Conservation (phyloP, 2,888 invertebrate species). For the Allygus modestus region DNA sequence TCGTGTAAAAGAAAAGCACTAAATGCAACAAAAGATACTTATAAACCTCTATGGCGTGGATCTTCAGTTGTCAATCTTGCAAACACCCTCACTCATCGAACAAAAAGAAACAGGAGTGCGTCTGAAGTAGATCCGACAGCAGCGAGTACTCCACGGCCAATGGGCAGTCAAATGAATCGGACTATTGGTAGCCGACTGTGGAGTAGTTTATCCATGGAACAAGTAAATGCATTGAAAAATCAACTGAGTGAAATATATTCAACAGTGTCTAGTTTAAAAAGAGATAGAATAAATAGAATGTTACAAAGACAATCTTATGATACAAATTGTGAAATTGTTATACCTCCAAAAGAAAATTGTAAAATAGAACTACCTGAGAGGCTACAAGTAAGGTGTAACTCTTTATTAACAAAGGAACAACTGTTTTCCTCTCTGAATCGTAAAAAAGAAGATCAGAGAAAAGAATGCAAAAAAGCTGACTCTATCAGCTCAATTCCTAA, state of each 20-base stretch:
- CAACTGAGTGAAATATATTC: conserved; percentile 91
- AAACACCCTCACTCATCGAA: conserved; percentile 74
- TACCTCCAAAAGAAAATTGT: conserved; percentile 73
- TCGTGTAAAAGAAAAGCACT: conserved; percentile 74
- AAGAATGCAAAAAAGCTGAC: conserved; percentile 77
- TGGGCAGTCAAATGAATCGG: conserved; percentile 24
- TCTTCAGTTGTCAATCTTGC: conserved; percentile 90
- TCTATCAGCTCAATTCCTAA: conserved; percentile 78
- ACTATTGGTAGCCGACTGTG: conserved; percentile 85
- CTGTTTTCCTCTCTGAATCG: conserved; percentile 71
- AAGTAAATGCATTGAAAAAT: conserved; percentile 87
- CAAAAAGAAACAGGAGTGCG: conserved; percentile 71
- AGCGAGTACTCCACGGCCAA: conserved; percentile 49
- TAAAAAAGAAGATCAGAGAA: conserved; percentile 74
- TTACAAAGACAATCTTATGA: conserved; percentile 61
- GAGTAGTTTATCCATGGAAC: conserved; percentile 91
- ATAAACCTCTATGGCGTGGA: conserved; percentile 91
- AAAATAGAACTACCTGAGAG: conserved; percentile 70
- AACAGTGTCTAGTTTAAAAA: conserved; percentile 74
- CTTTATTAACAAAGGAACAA: conserved; percentile 73
- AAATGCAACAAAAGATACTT: conserved; percentile 80
- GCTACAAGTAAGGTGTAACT: conserved; percentile 75
- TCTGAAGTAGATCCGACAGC: conserved; percentile 66
- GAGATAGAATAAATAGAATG: conserved; percentile 70
- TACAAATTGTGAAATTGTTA: conserved; percentile 80